Conservation (phyloP, 1,140 invertebrate species). For the Kradibia gibbosae region DNA sequence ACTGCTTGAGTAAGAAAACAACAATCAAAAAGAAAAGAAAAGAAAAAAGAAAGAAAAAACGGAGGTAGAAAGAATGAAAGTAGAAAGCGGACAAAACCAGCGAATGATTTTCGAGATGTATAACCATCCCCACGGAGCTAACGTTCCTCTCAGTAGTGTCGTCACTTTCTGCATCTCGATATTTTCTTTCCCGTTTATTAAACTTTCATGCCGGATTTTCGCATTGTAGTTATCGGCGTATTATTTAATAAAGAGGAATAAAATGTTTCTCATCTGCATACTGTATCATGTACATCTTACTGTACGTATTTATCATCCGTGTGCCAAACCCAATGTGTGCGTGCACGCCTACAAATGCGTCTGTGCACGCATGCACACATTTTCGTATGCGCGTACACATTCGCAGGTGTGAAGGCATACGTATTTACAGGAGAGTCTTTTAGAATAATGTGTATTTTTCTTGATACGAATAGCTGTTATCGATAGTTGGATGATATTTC, state of each 20-base stretch:
- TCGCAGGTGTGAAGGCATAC: neutral
- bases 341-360: no score
- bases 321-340: no score
- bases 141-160: slow-evolving; percentile 13
- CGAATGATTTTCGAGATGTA: neutral
- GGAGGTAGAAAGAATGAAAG: slow-evolving; percentile 14
- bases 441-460: slow-evolving; percentile 15
- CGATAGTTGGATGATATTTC: neutral
- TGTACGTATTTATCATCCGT: slow-evolving; percentile 1
- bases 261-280: neutral
- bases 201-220: slow-evolving; percentile 3
- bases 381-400: neutral
- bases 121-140: neutral
- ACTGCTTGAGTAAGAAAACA: slow-evolving; percentile 20
- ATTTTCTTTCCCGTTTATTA: neutral
- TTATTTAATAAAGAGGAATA: neutral
- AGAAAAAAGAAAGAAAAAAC: slow-evolving; percentile 4
- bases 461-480: slow-evolving; percentile 3
- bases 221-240: slow-evolving; percentile 5
- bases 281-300: slow-evolving; percentile 7
- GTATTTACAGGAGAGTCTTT: neutral
- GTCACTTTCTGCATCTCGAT: slow-evolving; percentile 28
- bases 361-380: neutral
- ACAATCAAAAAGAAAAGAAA: neutral
- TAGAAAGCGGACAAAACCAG: neutral